Base-by-base conservation (phyloP, 2,797 vertebrate species). In the Fratercula arctica region DNA sequence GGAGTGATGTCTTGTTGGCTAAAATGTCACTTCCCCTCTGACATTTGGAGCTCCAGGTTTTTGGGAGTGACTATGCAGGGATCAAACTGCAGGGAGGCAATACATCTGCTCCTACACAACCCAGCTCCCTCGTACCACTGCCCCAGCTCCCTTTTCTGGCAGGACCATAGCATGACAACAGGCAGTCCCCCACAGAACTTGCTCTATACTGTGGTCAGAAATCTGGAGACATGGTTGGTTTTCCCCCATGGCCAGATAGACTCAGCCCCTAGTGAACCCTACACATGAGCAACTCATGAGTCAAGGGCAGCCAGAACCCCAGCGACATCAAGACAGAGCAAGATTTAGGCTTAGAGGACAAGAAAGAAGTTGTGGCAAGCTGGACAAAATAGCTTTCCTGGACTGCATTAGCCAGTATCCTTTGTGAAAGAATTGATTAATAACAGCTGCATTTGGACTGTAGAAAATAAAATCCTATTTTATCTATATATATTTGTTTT, bases 401-500 rank as follows among this genome's bases (percentile, higher is more conserved):
- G 41, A 51, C 61, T 87, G 15, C 45, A 87, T 89, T 83, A 92
- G 39, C 31, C 54, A 81, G 61, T 80, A 78, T 66, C 50, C 39
- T 89, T 80, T 91, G 50, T 95, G 79, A 84, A 95, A 78, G 72
- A 53, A 84, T 35, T 89, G 87, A 96, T 97, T 95, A 89, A 78
- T 78, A 96, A 85, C 94, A 96, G 85, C 94, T 95, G 78, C 60
- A 89, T 83, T 48, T 50, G 39, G 54, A 80, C 17, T 87, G 75
- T 8, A 91, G 87, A 93, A 95, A 91, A 93, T 75, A 88, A 95
- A 94, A 83, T 45, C 39, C n/a, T 79, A 43, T 95, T 95, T 94
- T 95, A 96, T 96, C 89, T 89, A 81, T 91, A 92, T 78, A 77
- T 92, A 79, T 94, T 94, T 93, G 78, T 91, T 96, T 90, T 73